phyloP scores from a whole-genome alignment of 2,888 invertebrate species.

The Pheosia gnoma region DNA sequence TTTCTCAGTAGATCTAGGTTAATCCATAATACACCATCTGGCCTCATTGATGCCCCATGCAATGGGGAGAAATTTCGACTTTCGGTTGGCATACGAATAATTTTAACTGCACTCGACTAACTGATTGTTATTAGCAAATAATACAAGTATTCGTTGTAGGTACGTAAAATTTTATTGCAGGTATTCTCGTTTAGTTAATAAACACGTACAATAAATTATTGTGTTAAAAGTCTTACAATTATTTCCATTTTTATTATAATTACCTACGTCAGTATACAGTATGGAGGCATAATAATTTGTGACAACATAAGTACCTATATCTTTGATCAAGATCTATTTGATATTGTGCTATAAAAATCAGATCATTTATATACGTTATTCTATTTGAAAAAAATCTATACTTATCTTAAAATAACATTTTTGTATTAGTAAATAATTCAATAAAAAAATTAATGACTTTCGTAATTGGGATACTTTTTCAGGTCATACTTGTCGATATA shows the following conservation, averaged over 20 bases:
- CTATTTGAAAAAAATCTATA: constrained; percentile 36
- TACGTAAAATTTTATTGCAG: constrained; percentile 66
- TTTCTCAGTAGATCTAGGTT: too few species aligned
- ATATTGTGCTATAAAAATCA: constrained; percentile 58
- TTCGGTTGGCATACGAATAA: too few species aligned
- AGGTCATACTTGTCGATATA: constrained; percentile 27
- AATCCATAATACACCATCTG: too few species aligned
- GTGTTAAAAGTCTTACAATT: constrained; percentile 62
- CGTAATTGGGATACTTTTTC: constrained; percentile 41
- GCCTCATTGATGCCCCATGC: too few species aligned
- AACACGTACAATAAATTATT: constrained; percentile 71
- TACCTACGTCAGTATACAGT: constrained; percentile 29
- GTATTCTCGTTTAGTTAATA: constrained; percentile 71
- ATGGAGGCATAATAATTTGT: constrained; percentile 35
- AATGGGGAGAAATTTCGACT: too few species aligned
- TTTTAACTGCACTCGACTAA: too few species aligned
- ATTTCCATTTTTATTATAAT: constrained; percentile 18
- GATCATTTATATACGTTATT: constrained; percentile 60
- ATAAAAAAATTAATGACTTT: constrained; percentile 54
- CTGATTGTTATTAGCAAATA: constrained; percentile 19
- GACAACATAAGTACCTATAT: constrained; percentile 40
- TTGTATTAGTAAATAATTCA: constrained; percentile 41
- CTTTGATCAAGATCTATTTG: constrained; percentile 50
- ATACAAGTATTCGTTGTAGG: constrained; percentile 42
- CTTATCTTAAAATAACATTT: constrained; percentile 37